These are phyloP conservation scores for Xenopus laevis DNA, from an alignment of 2,113 vertebrate species.

Conservation along the genomic window DNA sequence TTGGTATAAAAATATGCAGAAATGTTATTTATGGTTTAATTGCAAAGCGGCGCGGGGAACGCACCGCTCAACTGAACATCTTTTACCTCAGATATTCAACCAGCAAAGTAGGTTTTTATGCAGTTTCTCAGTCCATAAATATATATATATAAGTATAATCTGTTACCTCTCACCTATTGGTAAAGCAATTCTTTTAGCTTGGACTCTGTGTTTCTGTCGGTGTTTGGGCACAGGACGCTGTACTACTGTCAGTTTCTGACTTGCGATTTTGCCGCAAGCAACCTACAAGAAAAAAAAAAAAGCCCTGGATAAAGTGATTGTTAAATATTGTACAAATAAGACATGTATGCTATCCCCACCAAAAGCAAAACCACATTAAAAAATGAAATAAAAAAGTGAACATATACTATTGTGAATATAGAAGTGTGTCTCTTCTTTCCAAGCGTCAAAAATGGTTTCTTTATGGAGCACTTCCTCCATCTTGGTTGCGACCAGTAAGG, in stretches of 20 bases:
- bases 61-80: slow-evolving; percentile 66
- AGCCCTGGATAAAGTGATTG: slow-evolving; percentile 78
- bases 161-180: slow-evolving; percentile 73
- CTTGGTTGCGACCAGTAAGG: no score
- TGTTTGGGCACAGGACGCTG: slow-evolving; percentile 78
- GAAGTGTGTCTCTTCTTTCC: slow-evolving; percentile 10
- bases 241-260: slow-evolving; percentile 73
- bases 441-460: no score
- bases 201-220: slow-evolving; percentile 70
- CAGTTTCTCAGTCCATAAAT: slow-evolving; percentile 62
- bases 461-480: no score
- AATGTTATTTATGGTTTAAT: slow-evolving; percentile 56
- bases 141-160: slow-evolving; percentile 39
- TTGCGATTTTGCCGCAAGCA: slow-evolving; percentile 76
- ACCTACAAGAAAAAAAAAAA: slow-evolving; percentile 57
- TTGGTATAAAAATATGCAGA: slow-evolving; percentile 61
- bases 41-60: slow-evolving; percentile 68
- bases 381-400: slow-evolving; percentile 78
- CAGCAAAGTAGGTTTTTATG: slow-evolving; percentile 72
- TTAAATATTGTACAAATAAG: slow-evolving; percentile 91
- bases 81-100: slow-evolving; percentile 88
- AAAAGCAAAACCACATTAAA: slow-evolving; percentile 63
- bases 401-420: slow-evolving; percentile 47
- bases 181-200: slow-evolving; percentile 70
- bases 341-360: slow-evolving; percentile 80